phyloP scores from a whole-genome alignment of 2,888 invertebrate species.

The Sesia bembeciformis region DNA sequence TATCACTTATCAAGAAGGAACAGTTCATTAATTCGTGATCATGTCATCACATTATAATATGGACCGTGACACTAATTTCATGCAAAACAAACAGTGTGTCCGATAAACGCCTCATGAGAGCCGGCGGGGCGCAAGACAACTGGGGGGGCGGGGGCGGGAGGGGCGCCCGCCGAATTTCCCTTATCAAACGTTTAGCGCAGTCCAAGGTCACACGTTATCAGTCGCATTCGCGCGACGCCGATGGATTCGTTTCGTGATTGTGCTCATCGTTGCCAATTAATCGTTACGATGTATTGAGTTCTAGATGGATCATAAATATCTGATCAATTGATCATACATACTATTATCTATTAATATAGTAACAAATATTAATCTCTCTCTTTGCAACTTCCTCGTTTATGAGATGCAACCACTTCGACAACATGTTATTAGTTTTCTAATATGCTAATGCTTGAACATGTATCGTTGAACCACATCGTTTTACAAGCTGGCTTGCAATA shows the following conservation, averaged over 20 bases:
- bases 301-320: neutral
- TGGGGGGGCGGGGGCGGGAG: slow-evolving; percentile 15
- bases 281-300: slow-evolving; percentile 7
- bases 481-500: too few relatives aligned
- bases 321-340: neutral
- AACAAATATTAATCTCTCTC: too few relatives aligned
- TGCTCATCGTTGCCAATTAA: slow-evolving; percentile 43
- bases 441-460: too few relatives aligned
- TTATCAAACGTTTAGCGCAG: slow-evolving; percentile 58
- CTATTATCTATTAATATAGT: too few relatives aligned
- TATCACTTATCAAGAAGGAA: slow-evolving; percentile 16
- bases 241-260: slow-evolving; percentile 57
- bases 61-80: slow-evolving; percentile 50
- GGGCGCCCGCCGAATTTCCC: slow-evolving; percentile 52
- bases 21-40: slow-evolving; percentile 45
- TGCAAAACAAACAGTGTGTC: slow-evolving; percentile 55
- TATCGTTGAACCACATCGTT: too few relatives aligned
- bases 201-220: slow-evolving; percentile 65
- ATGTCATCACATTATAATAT: slow-evolving; percentile 41
- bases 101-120: slow-evolving; percentile 41
- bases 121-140: slow-evolving; percentile 10
- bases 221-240: slow-evolving; percentile 35
- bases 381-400: too few relatives aligned
- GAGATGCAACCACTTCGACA: too few relatives aligned
- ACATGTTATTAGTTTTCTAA: too few relatives aligned